A percentile compares a stretch with the other conserved stretches of the same genome.
Evolutionary conservation across 1,140 invertebrate genomes (phyloP).

Genomic region (Hyposmocoma kahamanoa): DNA sequence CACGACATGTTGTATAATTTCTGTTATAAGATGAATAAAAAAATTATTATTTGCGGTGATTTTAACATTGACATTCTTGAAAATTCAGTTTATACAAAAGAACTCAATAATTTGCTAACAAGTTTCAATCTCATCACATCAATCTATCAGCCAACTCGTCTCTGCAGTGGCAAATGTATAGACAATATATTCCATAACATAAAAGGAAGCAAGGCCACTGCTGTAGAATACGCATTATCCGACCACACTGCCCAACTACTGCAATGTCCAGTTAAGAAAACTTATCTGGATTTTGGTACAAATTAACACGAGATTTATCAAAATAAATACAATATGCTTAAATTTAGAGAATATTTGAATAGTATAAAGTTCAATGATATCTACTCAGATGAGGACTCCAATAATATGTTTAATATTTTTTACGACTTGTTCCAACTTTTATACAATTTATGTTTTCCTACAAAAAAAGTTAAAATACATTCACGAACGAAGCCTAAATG

Average conservation of each 20-base stretch:
- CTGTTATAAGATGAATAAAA: no score
- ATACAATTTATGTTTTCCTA: constrained; percentile 7
- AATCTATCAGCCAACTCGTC: constrained; percentile 14
- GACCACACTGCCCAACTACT: constrained; percentile 21
- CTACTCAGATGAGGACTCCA: background rate
- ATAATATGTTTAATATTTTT: background rate
- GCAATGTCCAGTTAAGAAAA: constrained; percentile 8
- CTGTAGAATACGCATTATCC: constrained; percentile 16
- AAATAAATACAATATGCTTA: constrained; percentile 9
- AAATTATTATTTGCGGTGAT: no score
- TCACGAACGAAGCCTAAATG: background rate
- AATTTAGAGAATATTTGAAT: background rate
- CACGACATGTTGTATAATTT: no score
- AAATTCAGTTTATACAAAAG: no score
- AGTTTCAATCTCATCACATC: no score
- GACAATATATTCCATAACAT: constrained; percentile 18
- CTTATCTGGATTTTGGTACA: constrained; percentile 6
- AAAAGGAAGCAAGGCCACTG: background rate
- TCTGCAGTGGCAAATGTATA: constrained; percentile 15
- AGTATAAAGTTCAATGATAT: background rate
- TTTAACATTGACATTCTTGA: no score
- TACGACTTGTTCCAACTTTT: background rate
- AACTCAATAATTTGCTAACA: no score
- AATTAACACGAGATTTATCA: background rate
- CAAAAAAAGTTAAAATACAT: background rate